Percentiles rank a stretch among this genome's conserved stretches.
Evolutionary conservation across 2,888 invertebrate species (phyloP).

Genomic region (Lycocerus yunnanus): DNA sequence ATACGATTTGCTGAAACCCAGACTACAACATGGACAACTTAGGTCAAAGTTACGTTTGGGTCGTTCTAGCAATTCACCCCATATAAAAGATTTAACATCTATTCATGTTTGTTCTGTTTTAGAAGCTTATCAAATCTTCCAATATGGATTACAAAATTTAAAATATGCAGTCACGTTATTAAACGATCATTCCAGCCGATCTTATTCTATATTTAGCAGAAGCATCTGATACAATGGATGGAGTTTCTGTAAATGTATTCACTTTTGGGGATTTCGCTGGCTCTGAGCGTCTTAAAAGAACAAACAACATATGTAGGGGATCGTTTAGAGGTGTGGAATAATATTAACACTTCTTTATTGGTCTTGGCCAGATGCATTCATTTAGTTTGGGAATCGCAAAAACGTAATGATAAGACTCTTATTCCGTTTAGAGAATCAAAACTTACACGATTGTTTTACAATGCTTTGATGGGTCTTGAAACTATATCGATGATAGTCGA

Average conservation of each 20-base stretch:
- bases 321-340: too few species aligned
- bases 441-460: too few species aligned
- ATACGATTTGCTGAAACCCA: slow-evolving; percentile 75
- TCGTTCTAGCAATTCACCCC: slow-evolving; percentile 59
- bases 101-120: slow-evolving; percentile 60
- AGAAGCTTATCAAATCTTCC: slow-evolving; percentile 80
- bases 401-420: too few species aligned
- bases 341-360: too few species aligned
- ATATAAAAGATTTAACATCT: slow-evolving; percentile 60
- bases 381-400: too few species aligned
- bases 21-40: slow-evolving; percentile 48
- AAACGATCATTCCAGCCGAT: slow-evolving; percentile 82
- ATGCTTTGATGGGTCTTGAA: too few species aligned
- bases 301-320: too few species aligned
- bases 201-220: slow-evolving; percentile 89
- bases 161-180: slow-evolving; percentile 77
- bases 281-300: slow-evolving; percentile 80
- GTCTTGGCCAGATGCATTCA: too few species aligned
- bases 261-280: slow-evolving; percentile 94
- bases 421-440: too few species aligned
- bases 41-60: slow-evolving; percentile 65
- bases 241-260: slow-evolving; percentile 55
- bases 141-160: slow-evolving; percentile 76
- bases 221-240: slow-evolving; percentile 48
- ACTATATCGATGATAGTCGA: too few species aligned